These are phyloP conservation scores for Lithobates sylvaticus DNA, from an alignment of 2,797 vertebrate genomes.

Conservation along the genomic window DNA sequence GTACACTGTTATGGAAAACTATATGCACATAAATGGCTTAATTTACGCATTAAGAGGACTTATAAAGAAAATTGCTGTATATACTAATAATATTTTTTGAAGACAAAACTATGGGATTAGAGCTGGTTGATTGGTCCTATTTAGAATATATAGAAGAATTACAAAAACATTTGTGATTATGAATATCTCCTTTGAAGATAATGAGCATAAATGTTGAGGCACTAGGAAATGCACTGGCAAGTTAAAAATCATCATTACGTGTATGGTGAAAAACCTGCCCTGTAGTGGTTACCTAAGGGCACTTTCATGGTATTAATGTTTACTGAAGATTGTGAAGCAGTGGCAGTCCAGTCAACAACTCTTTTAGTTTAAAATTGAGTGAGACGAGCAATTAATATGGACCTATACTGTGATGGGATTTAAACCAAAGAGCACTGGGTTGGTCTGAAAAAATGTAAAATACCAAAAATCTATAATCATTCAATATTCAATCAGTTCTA, in stretches of 20 bases:
- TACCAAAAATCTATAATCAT: slow-evolving; percentile 39
- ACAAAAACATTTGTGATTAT: not conserved
- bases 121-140: not conserved
- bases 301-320: not conserved
- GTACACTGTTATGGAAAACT: not conserved
- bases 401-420: not conserved
- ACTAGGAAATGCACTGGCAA: not conserved
- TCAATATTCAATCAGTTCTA: not conserved
- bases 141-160: no score
- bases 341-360: not conserved
- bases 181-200: not conserved
- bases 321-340: not conserved
- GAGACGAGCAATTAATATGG: no score
- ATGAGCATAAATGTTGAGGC: not conserved
- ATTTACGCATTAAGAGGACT: not conserved
- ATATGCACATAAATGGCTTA: not conserved
- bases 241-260: not conserved
- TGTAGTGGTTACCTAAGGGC: slow-evolving; percentile 16
- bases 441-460: slow-evolving; percentile 7
- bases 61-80: not conserved
- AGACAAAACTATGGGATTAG: no score
- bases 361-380: slow-evolving; percentile 2
- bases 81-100: not conserved
- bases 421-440: slow-evolving; percentile 52
- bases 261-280: not conserved